A percentile compares a stretch with the other conserved stretches of the same genome.
These are phyloP conservation scores for Ceratosolen fusciceps DNA, from an alignment of 1,140 invertebrate species.

Conservation along the genomic window DNA sequence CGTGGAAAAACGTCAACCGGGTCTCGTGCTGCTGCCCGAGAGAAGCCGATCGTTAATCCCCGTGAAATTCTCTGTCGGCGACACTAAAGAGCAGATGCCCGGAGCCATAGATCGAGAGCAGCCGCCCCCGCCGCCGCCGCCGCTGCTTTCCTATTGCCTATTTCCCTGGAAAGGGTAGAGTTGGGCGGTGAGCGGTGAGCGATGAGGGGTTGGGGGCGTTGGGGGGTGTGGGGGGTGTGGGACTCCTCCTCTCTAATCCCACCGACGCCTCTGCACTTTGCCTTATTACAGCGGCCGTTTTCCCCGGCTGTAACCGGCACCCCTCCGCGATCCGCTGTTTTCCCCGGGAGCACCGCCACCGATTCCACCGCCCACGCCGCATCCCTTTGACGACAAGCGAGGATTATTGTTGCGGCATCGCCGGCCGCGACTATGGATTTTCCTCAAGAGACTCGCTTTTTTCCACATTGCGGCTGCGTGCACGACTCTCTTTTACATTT, in stretches of 20 bases:
- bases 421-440: background rate
- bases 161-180: background rate
- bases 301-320: background rate
- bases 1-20: background rate
- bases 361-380: no score
- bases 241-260: background rate
- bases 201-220: no score
- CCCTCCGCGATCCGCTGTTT: no score
- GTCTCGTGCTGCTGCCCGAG: background rate
- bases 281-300: conserved; percentile 41
- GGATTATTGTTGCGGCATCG: conserved; percentile 1
- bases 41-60: conserved; percentile 5
- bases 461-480: background rate
- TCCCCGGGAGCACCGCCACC: no score
- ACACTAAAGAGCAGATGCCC: conserved; percentile 10
- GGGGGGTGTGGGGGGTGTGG: no score
- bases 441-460: background rate
- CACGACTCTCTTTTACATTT: no score
- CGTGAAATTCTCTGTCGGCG: background rate
- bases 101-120: background rate
- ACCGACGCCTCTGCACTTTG: conserved; percentile 43
- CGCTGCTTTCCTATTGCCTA: background rate
- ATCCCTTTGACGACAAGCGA: background rate
- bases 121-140: background rate
- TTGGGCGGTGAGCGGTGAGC: no score